Conservation (phyloP, 2,113 vertebrate species). For the Cyprinus carpio region DNA sequence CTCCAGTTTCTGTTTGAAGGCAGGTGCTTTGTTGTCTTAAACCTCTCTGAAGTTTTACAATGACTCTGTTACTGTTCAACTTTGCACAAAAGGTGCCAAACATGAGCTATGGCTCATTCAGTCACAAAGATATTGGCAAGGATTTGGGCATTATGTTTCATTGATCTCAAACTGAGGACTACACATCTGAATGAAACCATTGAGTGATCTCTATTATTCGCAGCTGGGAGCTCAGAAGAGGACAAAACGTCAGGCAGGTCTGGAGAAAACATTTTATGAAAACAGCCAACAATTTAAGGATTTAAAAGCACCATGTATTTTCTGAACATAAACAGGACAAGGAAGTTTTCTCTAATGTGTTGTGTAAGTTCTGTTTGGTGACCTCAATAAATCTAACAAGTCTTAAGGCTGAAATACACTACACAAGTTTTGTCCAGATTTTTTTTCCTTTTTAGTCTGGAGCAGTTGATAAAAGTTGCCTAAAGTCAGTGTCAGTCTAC, state of each 20-base stretch:
- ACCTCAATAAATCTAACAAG: neutral
- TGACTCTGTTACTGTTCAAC: neutral
- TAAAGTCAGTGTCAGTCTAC: neutral
- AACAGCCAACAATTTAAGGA: constrained; percentile 15
- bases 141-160: constrained; percentile 53
- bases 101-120: constrained; percentile 13
- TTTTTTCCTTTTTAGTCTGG: neutral
- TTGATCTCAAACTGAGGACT: constrained; percentile 41
- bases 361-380: neutral
- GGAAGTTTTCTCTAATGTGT: neutral
- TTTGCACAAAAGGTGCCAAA: constrained; percentile 28
- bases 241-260: constrained; percentile 3
- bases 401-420: neutral
- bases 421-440: neutral
- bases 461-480: neutral
- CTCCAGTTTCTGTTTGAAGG: neutral
- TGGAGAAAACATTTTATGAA: neutral
- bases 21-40: neutral
- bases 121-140: constrained; percentile 14
- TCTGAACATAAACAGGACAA: neutral
- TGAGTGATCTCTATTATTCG: constrained; percentile 15
- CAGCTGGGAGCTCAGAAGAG: neutral
- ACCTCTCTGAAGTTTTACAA: neutral
- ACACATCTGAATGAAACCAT: constrained; percentile 32
- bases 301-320: neutral